phyloP scores from a whole-genome alignment of 2,888 invertebrate species.

The Nephrotoma appendiculata region DNA sequence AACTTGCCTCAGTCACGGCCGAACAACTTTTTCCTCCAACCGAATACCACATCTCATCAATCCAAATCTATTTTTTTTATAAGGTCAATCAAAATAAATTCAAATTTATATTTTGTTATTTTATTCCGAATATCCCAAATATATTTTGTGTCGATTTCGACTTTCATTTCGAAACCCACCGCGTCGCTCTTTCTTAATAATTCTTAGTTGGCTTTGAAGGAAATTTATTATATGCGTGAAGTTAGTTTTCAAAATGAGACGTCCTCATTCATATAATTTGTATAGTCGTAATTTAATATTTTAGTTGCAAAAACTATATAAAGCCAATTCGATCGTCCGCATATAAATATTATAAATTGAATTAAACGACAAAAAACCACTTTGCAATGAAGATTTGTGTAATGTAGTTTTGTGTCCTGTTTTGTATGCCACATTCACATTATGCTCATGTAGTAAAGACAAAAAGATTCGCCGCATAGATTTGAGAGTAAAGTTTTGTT shows the following conservation, averaged over 20 bases:
- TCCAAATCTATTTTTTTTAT: not conserved
- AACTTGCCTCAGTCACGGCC: not conserved
- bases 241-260: too few species aligned
- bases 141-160: not conserved
- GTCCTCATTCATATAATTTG: not conserved
- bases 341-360: not conserved
- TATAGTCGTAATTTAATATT: not conserved
- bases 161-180: not conserved
- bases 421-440: not conserved
- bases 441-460: not conserved
- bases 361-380: not conserved
- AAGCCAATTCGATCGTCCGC: not conserved
- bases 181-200: too few species aligned
- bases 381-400: not conserved
- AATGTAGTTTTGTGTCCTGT: not conserved
- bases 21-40: not conserved
- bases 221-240: too few species aligned
- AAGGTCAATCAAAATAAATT: not conserved
- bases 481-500: not conserved
- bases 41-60: not conserved
- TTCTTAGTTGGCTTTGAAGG: too few species aligned
- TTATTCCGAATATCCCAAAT: not conserved
- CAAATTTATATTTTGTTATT: not conserved
- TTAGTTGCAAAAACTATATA: not conserved
- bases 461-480: not conserved